A percentile compares a stretch with the other conserved stretches of the same genome.
phyloP scores from a whole-genome alignment of 2,797 vertebrate species.

The Cryptoblepharus egeriae region DNA sequence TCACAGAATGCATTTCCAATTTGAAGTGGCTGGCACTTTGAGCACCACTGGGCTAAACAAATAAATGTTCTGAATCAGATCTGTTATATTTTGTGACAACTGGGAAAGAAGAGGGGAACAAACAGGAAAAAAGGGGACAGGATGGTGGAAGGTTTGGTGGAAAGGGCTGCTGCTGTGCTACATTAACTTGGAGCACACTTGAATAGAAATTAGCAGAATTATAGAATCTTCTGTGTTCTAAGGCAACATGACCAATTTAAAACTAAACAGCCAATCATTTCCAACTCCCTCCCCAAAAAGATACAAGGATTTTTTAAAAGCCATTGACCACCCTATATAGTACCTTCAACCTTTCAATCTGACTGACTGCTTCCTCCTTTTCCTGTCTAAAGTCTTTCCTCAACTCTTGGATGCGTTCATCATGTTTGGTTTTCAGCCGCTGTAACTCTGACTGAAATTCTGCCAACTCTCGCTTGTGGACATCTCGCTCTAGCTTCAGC shows the following conservation, averaged over 20 bases:
- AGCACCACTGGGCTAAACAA: too few species aligned
- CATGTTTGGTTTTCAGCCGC: constrained; percentile 77
- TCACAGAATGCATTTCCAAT: too few species aligned
- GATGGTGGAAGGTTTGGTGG: too few species aligned
- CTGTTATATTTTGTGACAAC: background rate
- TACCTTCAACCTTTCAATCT: constrained; percentile 86
- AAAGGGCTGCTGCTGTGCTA: too few species aligned
- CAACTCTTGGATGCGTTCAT: constrained; percentile 81
- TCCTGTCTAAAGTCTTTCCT: constrained; percentile 81
- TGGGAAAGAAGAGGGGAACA: background rate
- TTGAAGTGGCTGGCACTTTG: too few species aligned
- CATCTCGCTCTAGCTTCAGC: constrained; percentile 88
- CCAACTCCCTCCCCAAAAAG: background rate
- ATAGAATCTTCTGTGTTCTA: too few species aligned
- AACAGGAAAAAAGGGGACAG: too few species aligned
- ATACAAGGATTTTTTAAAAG: background rate
- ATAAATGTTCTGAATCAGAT: background rate
- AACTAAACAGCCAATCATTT: background rate
- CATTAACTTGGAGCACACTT: too few species aligned
- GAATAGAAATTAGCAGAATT: too few species aligned
- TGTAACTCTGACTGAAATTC: constrained; percentile 77
- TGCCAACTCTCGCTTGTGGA: constrained; percentile 85
- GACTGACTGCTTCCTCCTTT: constrained; percentile 81
- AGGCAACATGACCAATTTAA: background rate
- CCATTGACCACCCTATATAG: constrained; percentile 19